Conservation (phyloP, 2,888 invertebrate species). For the Formica aserva region DNA sequence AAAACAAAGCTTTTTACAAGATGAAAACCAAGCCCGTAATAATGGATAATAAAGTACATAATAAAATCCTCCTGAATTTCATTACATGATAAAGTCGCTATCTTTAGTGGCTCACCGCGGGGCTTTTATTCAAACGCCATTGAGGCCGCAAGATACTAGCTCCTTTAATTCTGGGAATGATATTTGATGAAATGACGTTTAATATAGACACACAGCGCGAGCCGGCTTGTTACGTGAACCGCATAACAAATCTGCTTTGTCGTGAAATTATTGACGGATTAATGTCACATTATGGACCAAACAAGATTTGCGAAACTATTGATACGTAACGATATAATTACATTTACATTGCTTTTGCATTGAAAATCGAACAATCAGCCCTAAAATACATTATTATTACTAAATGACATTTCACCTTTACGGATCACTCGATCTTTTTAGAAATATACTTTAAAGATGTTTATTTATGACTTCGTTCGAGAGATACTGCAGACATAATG, state of each 20-base stretch:
- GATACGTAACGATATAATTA: background rate
- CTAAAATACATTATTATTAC: background rate
- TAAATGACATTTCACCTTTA: background rate
- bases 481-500: background rate
- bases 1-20: background rate
- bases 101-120: background rate
- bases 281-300: background rate
- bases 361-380: background rate
- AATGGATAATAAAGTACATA: constrained; percentile 20
- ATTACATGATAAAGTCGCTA: constrained; percentile 24
- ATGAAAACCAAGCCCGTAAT: background rate
- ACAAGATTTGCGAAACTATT: constrained; percentile 10
- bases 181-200: constrained; percentile 39
- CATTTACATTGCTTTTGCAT: background rate
- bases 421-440: background rate
- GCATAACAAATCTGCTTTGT: constrained; percentile 18
- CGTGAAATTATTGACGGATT: constrained; percentile 35
- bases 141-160: background rate
- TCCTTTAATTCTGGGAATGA: constrained; percentile 16
- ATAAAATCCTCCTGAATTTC: constrained; percentile 12
- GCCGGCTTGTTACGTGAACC: background rate
- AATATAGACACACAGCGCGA: constrained; percentile 15
- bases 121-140: background rate
- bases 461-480: background rate
- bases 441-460: background rate